phyloP scores from a whole-genome alignment of 2,113 vertebrate genomes.

The Erpornis zantholeuca region DNA sequence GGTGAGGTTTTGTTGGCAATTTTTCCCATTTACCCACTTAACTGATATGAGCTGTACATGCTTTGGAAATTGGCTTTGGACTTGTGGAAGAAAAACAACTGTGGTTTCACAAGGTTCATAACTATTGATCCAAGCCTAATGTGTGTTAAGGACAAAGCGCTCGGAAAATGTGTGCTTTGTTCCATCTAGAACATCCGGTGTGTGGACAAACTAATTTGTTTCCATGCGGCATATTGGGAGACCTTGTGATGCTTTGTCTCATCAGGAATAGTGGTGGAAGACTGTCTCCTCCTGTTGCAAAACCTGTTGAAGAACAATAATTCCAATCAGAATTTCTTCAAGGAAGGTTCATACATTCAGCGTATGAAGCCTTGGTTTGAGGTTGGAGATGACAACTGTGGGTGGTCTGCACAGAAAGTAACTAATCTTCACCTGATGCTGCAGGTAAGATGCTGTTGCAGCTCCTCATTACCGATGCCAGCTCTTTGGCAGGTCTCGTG shows the following conservation, averaged over 20 bases:
- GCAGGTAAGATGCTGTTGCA: conserved; percentile 77
- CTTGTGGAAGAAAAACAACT: neutral
- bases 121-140: neutral
- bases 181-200: neutral
- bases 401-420: conserved; percentile 98
- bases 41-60: accelerated
- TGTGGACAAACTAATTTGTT: neutral
- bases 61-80: neutral
- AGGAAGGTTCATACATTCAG: conserved; percentile 97
- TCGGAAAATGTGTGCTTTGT: neutral
- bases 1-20: neutral
- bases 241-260: neutral
- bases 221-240: neutral
- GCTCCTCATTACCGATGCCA: accelerated
- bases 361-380: conserved; percentile 99
- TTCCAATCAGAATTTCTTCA: conserved; percentile 99
- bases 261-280: conserved; percentile 96
- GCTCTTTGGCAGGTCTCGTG: accelerated
- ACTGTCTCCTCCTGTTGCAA: conserved; percentile 91
- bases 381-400: conserved; percentile 94
- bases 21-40: neutral
- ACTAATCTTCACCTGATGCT: conserved; percentile 98
- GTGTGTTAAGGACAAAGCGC: neutral
- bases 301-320: conserved; percentile 97
- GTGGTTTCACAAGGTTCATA: neutral